phyloP scores from a whole-genome alignment of 2,113 vertebrate genomes.

The Lasiurus cinereus region DNA sequence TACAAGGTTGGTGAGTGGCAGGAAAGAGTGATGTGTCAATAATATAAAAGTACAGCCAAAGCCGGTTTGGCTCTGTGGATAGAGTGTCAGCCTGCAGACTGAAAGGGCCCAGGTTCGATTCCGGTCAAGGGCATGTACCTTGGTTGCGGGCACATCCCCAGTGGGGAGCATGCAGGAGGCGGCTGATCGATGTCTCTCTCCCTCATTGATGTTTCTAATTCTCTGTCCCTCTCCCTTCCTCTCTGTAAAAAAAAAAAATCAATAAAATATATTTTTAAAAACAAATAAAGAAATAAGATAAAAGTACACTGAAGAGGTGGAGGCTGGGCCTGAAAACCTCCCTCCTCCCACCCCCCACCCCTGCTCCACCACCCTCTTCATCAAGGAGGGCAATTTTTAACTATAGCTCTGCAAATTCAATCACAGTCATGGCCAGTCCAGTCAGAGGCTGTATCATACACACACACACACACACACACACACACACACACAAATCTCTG shows the following conservation, averaged over 20 bases:
- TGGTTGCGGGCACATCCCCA: no score
- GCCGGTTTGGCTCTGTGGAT: no score
- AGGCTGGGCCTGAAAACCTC: background rate
- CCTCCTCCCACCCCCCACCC: no score
- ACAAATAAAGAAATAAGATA: background rate
- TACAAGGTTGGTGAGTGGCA: background rate
- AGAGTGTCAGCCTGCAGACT: no score
- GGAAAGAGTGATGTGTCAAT: background rate
- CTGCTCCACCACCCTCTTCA: background rate
- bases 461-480: background rate
- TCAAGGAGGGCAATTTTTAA: slow-evolving; percentile 34
- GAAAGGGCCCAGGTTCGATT: no score
- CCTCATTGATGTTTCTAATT: no score
- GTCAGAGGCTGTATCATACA: slow-evolving; percentile 4
- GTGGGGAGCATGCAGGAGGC: no score
- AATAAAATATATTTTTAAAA: no score
- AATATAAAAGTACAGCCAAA: background rate
- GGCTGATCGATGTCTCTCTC: no score
- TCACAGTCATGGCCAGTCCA: background rate
- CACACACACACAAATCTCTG: slow-evolving; percentile 10
- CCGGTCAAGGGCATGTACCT: no score
- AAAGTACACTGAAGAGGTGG: background rate
- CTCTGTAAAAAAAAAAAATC: no score
- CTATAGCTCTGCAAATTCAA: background rate
- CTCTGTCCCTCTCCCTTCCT: no score